Conservation (phyloP, 2,888 invertebrate genomes). For the Sepioteuthis lessoniana region DNA sequence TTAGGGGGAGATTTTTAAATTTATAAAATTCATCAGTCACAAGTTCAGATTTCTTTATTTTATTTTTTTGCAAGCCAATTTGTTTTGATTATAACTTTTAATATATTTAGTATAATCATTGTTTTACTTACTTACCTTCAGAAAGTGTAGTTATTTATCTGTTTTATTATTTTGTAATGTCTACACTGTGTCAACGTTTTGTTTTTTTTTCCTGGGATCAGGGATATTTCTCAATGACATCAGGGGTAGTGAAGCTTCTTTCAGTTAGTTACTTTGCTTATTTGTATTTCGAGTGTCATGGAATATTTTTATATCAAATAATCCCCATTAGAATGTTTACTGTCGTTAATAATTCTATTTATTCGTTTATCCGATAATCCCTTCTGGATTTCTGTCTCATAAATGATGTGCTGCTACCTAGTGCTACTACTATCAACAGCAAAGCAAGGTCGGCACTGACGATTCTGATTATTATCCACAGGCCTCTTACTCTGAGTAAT, state of each 20-base stretch:
- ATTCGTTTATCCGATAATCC: not conserved
- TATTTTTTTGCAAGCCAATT: too few species aligned
- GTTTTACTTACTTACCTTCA: too few species aligned
- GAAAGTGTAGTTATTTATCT: too few species aligned
- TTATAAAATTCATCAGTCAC: too few species aligned
- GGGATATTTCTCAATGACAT: not conserved
- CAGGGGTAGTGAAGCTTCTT: not conserved
- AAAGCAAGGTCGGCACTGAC: not conserved
- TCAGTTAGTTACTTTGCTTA: not conserved
- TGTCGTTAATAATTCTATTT: not conserved
- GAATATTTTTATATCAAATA: not conserved
- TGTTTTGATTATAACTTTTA: too few species aligned
- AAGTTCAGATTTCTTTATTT: too few species aligned
- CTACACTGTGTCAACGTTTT: too few species aligned
- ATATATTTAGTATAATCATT: too few species aligned
- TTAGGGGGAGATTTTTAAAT: too few species aligned
- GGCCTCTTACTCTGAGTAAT: not conserved
- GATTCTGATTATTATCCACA: slow-evolving; percentile 3
- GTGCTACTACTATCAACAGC: not conserved
- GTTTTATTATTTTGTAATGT: too few species aligned
- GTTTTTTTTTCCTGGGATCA: not conserved
- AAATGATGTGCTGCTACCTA: not conserved
- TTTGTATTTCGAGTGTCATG: not conserved
- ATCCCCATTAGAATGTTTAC: not conserved
- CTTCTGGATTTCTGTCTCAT: not conserved